These are phyloP conservation scores for Enteromius afrohamiltoni DNA, from an alignment of 2,797 vertebrate species.

Conservation along the genomic window DNA sequence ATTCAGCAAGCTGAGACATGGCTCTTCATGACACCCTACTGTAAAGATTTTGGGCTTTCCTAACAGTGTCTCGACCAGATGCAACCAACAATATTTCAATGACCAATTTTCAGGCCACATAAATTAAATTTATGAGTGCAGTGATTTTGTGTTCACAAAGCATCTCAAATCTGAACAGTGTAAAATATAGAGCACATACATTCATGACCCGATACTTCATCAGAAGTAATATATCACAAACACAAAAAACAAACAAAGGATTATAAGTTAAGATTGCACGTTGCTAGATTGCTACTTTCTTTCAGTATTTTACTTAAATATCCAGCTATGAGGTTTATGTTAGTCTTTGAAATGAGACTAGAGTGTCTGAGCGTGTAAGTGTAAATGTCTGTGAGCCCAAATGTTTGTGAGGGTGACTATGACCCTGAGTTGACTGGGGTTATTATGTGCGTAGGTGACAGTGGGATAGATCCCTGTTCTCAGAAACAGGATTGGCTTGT, in stretches of 20 bases:
- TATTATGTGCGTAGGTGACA: conserved; percentile 66
- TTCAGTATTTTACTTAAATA: neutral
- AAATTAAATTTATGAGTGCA: neutral
- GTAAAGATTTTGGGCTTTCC: conserved; percentile 48
- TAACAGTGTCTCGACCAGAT: neutral
- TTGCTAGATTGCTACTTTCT: too few species aligned
- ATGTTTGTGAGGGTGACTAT: conserved; percentile 44
- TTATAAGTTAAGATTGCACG: too few species aligned
- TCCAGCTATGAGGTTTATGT: conserved; percentile 9
- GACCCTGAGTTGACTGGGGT: conserved; percentile 54
- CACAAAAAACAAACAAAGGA: too few species aligned
- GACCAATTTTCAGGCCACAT: neutral
- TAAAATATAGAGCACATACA: neutral
- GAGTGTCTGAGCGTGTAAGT: conserved; percentile 40
- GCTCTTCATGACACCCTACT: conserved; percentile 41
- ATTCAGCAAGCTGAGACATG: conserved; percentile 7
- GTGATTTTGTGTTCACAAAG: neutral
- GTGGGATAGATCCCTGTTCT: conserved; percentile 67
- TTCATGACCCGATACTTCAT: neutral
- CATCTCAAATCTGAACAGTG: neutral
- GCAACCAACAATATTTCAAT: neutral
- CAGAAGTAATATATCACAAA: too few species aligned
- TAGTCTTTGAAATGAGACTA: conserved; percentile 21
- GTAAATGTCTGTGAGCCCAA: conserved; percentile 35
- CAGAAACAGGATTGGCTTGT: conserved; percentile 64